Percentiles rank a stretch among this genome's conserved stretches.
Evolutionary conservation across 2,113 vertebrate species (phyloP).

Genomic region (Psophia crepitans): DNA sequence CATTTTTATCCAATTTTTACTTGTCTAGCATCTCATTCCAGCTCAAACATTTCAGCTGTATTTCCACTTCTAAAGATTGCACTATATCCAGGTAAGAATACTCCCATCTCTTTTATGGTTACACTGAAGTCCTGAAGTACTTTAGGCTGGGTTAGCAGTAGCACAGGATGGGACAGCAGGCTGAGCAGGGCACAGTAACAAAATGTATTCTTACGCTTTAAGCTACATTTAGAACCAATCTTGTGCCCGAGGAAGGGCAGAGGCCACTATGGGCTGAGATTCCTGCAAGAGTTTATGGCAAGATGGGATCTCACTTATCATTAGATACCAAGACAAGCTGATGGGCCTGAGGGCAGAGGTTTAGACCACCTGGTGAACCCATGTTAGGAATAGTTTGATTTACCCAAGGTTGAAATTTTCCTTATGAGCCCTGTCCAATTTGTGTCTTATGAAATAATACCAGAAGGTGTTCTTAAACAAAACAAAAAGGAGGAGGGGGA

Average conservation of each 20-base stretch:
- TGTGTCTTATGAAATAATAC: not conserved
- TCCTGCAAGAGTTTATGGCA: not conserved
- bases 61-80: not conserved
- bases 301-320: not conserved
- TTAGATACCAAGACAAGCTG: not conserved
- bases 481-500: fast-evolving
- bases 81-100: not conserved
- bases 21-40: not conserved
- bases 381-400: not conserved
- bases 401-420: not conserved
- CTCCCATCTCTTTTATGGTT: not conserved
- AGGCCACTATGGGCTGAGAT: not conserved
- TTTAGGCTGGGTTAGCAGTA: not conserved
- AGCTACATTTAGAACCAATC: not conserved
- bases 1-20: not conserved
- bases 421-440: not conserved
- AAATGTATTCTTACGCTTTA: not conserved
- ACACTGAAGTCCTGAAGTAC: not conserved
- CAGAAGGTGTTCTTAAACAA: not conserved
- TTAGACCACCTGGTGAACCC: not conserved
- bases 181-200: not conserved
- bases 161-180: not conserved
- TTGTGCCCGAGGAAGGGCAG: not conserved
- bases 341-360: not conserved
- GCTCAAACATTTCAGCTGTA: not conserved